A percentile compares a stretch with the other conserved stretches of the same genome.
phyloP scores from a whole-genome alignment of 1,140 invertebrate species.

The Drosophila mauritiana region DNA sequence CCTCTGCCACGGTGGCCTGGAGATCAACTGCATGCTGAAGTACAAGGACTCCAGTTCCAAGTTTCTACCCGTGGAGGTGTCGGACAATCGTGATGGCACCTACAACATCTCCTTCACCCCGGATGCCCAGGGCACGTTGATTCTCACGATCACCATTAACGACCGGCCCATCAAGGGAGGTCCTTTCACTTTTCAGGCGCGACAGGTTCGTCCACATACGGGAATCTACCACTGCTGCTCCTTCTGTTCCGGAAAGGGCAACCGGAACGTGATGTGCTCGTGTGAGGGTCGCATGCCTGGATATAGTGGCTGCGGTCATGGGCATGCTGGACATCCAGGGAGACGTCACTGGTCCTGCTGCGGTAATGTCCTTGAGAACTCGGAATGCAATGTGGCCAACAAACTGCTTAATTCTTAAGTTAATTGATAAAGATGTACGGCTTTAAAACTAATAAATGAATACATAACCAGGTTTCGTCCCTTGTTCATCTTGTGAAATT shows the following conservation, averaged over 20 bases:
- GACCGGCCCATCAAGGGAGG: slow-evolving; percentile 88
- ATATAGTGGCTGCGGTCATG: slow-evolving; percentile 92
- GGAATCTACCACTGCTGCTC: slow-evolving; percentile 92
- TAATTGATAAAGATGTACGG: too few species aligned
- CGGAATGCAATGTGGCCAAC: slow-evolving; percentile 85
- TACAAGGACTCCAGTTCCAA: slow-evolving; percentile 83
- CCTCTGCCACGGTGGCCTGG: slow-evolving; percentile 86
- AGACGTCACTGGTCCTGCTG: slow-evolving; percentile 93
- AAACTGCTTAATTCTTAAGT: slow-evolving; percentile 59
- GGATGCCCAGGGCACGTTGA: slow-evolving; percentile 86
- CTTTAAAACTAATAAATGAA: too few species aligned
- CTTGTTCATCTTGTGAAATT: too few species aligned
- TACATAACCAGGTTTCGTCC: too few species aligned
- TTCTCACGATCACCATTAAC: slow-evolving; percentile 87
- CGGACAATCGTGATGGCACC: slow-evolving; percentile 87
- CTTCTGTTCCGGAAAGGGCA: slow-evolving; percentile 92
- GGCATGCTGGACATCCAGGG: slow-evolving; percentile 91
- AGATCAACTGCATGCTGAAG: slow-evolving; percentile 84
- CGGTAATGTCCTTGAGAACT: slow-evolving; percentile 87
- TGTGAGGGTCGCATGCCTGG: slow-evolving; percentile 90
- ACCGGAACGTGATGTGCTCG: slow-evolving; percentile 88
- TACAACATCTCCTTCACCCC: slow-evolving; percentile 87
- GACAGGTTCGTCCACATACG: slow-evolving; percentile 86
- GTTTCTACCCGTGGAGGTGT: slow-evolving; percentile 85
- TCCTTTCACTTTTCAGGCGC: slow-evolving; percentile 86